These are phyloP conservation scores for Cephus nigrinus DNA, from an alignment of 2,888 invertebrate species.

Conservation along the genomic window DNA sequence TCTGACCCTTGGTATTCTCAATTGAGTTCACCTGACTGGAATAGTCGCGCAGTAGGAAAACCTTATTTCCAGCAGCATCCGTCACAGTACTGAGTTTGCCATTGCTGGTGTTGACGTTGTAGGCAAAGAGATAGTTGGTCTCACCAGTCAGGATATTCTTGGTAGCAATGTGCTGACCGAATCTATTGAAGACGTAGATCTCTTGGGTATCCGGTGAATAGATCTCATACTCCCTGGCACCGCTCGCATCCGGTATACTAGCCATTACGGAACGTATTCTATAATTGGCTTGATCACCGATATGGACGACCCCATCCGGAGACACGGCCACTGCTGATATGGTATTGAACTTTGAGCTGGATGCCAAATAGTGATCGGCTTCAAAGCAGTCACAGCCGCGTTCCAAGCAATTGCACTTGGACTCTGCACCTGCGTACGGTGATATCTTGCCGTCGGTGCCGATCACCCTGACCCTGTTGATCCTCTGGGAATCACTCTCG, in stretches of 20 bases:
- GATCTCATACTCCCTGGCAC: slow-evolving; percentile 90
- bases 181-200: slow-evolving; percentile 91
- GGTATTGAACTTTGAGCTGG: slow-evolving; percentile 93
- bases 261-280: slow-evolving; percentile 89
- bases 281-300: slow-evolving; percentile 95
- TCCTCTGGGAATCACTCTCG: slow-evolving; percentile 94
- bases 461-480: slow-evolving; percentile 90
- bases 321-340: slow-evolving; percentile 93
- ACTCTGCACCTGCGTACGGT: slow-evolving; percentile 94
- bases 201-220: slow-evolving; percentile 96
- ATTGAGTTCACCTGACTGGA: slow-evolving; percentile 92
- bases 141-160: slow-evolving; percentile 95
- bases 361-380: slow-evolving; percentile 90
- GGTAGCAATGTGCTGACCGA: slow-evolving; percentile 95
- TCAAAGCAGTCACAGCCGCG: slow-evolving; percentile 93
- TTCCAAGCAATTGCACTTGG: slow-evolving; percentile 92
- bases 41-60: slow-evolving; percentile 84
- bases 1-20: slow-evolving; percentile 93
- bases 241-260: slow-evolving; percentile 87
- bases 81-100: slow-evolving; percentile 94
- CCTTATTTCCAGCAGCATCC: slow-evolving; percentile 92
- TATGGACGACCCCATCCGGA: slow-evolving; percentile 93
- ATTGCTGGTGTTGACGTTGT: slow-evolving; percentile 96
- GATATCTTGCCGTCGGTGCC: slow-evolving; percentile 94
- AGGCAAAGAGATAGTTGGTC: slow-evolving; percentile 92